Evolutionary conservation across 2,113 vertebrate genomes (phyloP), one percentile per base, ranked within the genome.

Genomic region (Epinephelus cyanopodus): DNA sequence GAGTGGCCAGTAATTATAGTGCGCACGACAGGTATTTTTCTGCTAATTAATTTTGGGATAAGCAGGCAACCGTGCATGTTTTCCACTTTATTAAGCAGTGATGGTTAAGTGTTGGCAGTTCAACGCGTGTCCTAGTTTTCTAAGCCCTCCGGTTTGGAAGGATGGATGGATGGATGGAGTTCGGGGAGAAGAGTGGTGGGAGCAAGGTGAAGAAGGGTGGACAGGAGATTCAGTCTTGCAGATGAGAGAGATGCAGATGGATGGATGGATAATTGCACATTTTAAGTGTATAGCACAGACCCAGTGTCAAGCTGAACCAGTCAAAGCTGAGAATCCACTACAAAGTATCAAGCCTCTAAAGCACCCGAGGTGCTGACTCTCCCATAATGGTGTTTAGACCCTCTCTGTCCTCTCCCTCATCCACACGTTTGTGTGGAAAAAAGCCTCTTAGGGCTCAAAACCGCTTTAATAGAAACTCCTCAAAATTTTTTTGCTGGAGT

Each of bases 381-480:
- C 45, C 69, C 67, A 62, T 82, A 56, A 71, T 62, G 71, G 82
- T 85, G 77, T 87, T 94, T 90, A 85, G 85, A 91, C 62, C 79
- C 33, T 82, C 74, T 88, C 82, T 87, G 85, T 86, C 72, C 85
- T 84, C 64, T 62, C 25, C 63, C 80, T 88, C 68, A 87, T 85
- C 87, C 86, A 48, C 87, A 75, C 66, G 58, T 86, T 89, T 87
- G 84, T 79, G 73, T 19, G 6, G 27, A 25, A 61, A 76, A 91
- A 93, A 93, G 84, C 91, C 81, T 93, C 89, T 93, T 94, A 94
- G 23, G 75, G 37, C 77, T 91, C 60, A 74, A 90, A 91, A 88
- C 75, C 53, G 74, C 86, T 93, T 92, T 92, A 89, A 94, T 86
- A 89, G 81, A 90, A 90, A 84, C 81, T 89, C 65, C 61, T 68